Percentiles rank a stretch among this genome's conserved stretches.
These are phyloP conservation scores for Acestrorhynchus altus DNA, from an alignment of 2,797 vertebrate species.

Conservation along the genomic window DNA sequence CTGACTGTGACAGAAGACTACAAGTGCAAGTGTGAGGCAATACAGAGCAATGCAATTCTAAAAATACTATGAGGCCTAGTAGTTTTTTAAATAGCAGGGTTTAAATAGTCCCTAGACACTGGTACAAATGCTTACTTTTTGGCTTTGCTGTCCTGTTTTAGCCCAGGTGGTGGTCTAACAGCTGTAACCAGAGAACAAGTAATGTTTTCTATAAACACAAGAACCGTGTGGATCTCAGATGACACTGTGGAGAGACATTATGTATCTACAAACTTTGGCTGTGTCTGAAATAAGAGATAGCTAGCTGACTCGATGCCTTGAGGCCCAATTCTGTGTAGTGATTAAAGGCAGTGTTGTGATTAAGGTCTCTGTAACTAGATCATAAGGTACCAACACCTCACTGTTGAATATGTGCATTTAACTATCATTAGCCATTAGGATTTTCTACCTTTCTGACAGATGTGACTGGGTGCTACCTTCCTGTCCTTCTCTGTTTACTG, in stretches of 20 bases:
- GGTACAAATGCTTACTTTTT: not conserved
- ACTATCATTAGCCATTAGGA: too few relatives aligned
- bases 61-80: constrained; percentile 20
- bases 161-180: not conserved
- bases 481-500: not conserved
- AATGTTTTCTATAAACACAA: too few relatives aligned
- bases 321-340: too few relatives aligned
- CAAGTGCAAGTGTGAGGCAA: not conserved
- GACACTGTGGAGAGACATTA: not conserved
- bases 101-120: not conserved
- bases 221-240: not conserved
- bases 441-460: too few relatives aligned
- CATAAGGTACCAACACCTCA: too few relatives aligned
- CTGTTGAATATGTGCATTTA: too few relatives aligned
- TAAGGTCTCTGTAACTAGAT: too few relatives aligned
- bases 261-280: too few relatives aligned
- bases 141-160: not conserved
- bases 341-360: too few relatives aligned
- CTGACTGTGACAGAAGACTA: not conserved
- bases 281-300: too few relatives aligned
- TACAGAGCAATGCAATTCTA: constrained; percentile 9
- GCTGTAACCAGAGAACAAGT: not conserved
- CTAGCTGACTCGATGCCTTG: too few relatives aligned
- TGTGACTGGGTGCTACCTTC: not conserved
- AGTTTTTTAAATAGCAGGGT: not conserved